phyloP scores from a whole-genome alignment of 2,113 vertebrate species.

The Struthio camelus region DNA sequence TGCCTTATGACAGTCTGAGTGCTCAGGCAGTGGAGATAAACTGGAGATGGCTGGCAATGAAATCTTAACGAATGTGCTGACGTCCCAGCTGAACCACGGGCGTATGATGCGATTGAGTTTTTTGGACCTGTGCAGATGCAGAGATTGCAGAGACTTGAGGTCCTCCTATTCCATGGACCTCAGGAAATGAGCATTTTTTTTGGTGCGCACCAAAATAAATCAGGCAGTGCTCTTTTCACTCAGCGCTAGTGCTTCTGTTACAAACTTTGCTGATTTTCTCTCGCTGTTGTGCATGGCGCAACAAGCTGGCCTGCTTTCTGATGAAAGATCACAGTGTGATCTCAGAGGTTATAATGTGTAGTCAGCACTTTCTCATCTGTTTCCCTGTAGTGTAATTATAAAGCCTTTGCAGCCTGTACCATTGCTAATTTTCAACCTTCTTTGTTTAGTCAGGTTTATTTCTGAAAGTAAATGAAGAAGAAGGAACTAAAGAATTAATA shows the following conservation, averaged over 20 bases:
- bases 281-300: background rate
- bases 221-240: background rate
- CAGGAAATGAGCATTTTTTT: background rate
- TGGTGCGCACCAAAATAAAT: background rate
- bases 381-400: constrained; percentile 38
- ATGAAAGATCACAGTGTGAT: background rate
- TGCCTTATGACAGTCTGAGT: background rate
- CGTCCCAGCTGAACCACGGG: constrained; percentile 73
- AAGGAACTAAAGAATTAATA: constrained; percentile 39
- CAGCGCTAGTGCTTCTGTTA: background rate
- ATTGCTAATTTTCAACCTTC: constrained; percentile 33
- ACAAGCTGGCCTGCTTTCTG: background rate
- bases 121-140: constrained; percentile 50
- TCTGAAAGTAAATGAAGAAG: constrained; percentile 46
- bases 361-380: constrained; percentile 53
- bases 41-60: constrained; percentile 53
- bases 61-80: constrained; percentile 78
- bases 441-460: constrained; percentile 48
- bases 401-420: constrained; percentile 35
- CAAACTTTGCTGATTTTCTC: background rate
- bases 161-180: background rate
- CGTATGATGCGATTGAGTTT: constrained; percentile 77
- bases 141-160: constrained; percentile 59
- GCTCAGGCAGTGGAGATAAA: constrained; percentile 62
- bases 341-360: constrained; percentile 1